Conservation (phyloP, 2,113 vertebrate species). For the Aegypius monachus region DNA sequence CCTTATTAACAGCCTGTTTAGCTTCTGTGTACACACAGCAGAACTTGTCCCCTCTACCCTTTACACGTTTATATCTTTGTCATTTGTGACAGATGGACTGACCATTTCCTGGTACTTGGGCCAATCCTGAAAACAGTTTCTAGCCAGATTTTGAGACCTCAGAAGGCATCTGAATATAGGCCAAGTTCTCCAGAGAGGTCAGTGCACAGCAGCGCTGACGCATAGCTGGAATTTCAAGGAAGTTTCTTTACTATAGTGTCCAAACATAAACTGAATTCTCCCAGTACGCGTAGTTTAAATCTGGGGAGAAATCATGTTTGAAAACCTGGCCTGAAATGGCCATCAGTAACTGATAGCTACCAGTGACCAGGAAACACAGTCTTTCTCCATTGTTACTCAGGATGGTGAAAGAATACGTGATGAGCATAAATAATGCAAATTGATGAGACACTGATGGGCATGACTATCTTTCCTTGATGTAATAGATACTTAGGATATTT, state of each 20-base stretch:
- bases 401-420: background rate
- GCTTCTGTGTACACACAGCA: background rate
- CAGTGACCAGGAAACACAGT: background rate
- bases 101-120: background rate
- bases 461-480: background rate
- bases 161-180: background rate
- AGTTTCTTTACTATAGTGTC: background rate
- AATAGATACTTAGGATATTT: background rate
- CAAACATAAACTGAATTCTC: background rate
- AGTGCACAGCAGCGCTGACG: accelerated
- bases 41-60: background rate
- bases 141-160: background rate
- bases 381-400: background rate
- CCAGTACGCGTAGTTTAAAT: background rate
- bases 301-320: background rate
- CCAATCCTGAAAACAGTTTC: background rate
- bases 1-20: background rate
- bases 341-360: background rate
- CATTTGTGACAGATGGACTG: background rate
- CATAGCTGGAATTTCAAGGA: background rate
- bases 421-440: background rate
- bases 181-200: background rate
- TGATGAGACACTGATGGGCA: background rate
- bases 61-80: background rate
- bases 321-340: background rate